These are phyloP conservation scores for Scrobipalpa atriplicella DNA, from an alignment of 2,888 invertebrate genomes.

Conservation along the genomic window DNA sequence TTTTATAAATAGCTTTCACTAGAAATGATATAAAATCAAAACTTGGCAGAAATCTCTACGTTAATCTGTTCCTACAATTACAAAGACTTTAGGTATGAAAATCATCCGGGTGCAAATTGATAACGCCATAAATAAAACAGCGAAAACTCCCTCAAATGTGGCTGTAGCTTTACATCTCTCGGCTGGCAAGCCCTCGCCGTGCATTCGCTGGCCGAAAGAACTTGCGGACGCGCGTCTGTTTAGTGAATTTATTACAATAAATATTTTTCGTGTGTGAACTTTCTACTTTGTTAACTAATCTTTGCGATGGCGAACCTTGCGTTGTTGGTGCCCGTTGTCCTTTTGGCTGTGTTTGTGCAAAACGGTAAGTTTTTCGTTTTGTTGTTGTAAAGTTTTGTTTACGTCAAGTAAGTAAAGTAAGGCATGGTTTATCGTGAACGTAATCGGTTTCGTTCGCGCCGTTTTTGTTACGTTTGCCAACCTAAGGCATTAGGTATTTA, in stretches of 20 bases:
- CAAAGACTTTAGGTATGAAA: neutral
- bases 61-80: neutral
- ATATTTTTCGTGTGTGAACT: slow-evolving; percentile 40
- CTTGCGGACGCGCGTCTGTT: slow-evolving; percentile 42
- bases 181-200: slow-evolving; percentile 38
- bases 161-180: slow-evolving; percentile 24
- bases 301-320: slow-evolving; percentile 66
- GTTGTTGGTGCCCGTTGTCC: slow-evolving; percentile 66
- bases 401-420: slow-evolving; percentile 22
- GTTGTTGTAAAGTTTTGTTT: slow-evolving; percentile 33
- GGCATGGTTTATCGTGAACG: neutral
- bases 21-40: too few relatives aligned
- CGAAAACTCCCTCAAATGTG: slow-evolving; percentile 24
- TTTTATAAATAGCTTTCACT: too few relatives aligned
- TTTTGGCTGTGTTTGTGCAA: slow-evolving; percentile 66
- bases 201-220: slow-evolving; percentile 62
- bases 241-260: neutral
- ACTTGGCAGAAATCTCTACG: too few relatives aligned
- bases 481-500: neutral
- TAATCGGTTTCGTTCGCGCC: slow-evolving; percentile 18
- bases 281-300: slow-evolving; percentile 47
- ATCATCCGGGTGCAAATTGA: slow-evolving; percentile 8
- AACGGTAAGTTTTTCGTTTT: slow-evolving; percentile 53
- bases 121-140: slow-evolving; percentile 7
- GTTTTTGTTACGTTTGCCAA: neutral